phyloP scores from a whole-genome alignment of 2,113 vertebrate genomes.

The Eulemur rufifrons region DNA sequence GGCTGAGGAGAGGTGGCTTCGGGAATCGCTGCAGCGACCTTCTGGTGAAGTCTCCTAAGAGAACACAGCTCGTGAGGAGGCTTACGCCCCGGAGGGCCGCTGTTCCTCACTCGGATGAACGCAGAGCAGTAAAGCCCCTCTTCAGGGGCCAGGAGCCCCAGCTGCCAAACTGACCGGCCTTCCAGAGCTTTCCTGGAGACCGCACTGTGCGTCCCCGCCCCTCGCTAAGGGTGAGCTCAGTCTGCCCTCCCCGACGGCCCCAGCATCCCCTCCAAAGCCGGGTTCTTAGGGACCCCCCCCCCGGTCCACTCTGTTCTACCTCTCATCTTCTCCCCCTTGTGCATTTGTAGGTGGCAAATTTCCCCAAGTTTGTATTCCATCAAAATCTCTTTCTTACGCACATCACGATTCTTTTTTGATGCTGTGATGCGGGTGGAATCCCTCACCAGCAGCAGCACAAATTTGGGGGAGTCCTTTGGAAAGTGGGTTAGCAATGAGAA shows the following conservation, averaged over 20 bases:
- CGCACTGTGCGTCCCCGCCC: rapidly evolving
- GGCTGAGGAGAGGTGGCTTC: neutral
- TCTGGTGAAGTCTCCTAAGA: neutral
- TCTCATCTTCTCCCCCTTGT: neutral
- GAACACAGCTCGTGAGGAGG: neutral
- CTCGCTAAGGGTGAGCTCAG: rapidly evolving
- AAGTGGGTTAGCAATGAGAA: neutral
- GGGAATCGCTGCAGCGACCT: neutral
- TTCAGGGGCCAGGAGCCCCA: neutral
- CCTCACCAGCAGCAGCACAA: neutral
- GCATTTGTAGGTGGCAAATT: neutral
- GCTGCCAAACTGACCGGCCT: neutral
- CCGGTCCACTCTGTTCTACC: neutral
- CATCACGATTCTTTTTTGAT: neutral
- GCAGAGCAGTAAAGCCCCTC: neutral
- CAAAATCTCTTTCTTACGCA: neutral
- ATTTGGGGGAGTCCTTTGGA: too few relatives aligned
- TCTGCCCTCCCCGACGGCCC: neutral
- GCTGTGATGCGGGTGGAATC: rapidly evolving
- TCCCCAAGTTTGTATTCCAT: neutral
- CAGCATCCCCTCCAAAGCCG: rapidly evolving
- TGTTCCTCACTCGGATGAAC: neutral
- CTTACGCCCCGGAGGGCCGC: rapidly evolving
- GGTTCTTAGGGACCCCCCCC: neutral
- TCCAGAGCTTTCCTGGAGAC: neutral